phyloP scores from a whole-genome alignment of 2,113 vertebrate genomes.

The Entomyzon cyanotis region DNA sequence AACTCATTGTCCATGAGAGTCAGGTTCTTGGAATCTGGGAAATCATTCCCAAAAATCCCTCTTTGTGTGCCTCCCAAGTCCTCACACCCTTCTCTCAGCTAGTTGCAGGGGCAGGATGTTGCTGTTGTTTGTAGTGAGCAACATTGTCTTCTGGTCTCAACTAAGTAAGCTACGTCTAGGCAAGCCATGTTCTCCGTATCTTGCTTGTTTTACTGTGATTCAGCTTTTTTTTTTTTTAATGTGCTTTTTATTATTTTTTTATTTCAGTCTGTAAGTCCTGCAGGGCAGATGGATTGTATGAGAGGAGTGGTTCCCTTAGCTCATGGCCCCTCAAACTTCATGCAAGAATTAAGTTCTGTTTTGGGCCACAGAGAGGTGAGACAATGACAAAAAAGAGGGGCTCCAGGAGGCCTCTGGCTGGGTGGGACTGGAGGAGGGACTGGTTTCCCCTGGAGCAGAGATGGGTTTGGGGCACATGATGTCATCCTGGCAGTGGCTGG shows the following conservation, averaged over 20 bases:
- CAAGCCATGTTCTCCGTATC: background rate
- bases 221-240: background rate
- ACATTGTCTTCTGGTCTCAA: background rate
- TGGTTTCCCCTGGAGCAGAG: background rate
- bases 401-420: background rate
- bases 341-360: background rate
- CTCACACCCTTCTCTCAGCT: background rate
- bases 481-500: background rate
- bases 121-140: no score
- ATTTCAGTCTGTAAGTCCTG: background rate
- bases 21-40: background rate
- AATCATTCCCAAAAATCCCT: background rate
- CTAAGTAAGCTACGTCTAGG: background rate
- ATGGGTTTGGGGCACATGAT: background rate
- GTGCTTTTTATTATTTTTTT: background rate
- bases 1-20: background rate
- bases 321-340: accelerated
- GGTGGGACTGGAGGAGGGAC: background rate
- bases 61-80: background rate
- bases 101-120: background rate
- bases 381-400: background rate
- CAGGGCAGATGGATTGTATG: background rate
- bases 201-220: background rate
- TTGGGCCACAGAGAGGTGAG: background rate
- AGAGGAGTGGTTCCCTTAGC: background rate